Evolutionary conservation across 64 coral and sea anemone genomes (phyloP), one percentile per base, ranked within the genome.

Genomic region (Actinia equina): DNA sequence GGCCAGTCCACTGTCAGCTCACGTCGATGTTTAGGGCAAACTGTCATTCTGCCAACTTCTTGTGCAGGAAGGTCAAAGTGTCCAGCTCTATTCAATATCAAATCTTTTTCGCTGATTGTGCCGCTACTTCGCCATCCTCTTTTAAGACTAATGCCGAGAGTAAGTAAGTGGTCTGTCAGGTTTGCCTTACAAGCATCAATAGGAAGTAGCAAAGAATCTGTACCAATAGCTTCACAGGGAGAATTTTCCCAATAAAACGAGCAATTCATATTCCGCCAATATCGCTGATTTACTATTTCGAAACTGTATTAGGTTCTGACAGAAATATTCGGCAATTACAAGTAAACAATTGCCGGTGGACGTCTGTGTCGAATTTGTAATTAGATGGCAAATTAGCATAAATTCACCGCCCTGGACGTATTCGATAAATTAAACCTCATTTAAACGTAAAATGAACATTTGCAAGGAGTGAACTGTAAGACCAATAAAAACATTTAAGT

Each of bases 61-160:
- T 86, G 77, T 86, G 37, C 52, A 20, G 17, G 59, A 52, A 86
- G 83, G 84, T 86, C 79, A 85, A 91, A 90, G 37, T 84, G 43
- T 77, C 89, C 89, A 17, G 89, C 89, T 84, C 89, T 90, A 54
- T 91, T 91, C 20, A 91, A 85, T 86, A 86, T 91, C 13, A 91
- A 65, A 63, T 91, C 89, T 91, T 64, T 91, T 41, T 91, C 89
- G 26, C 67, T 91, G 69, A 85, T 80, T 25, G 70, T 80, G 55
- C 83, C 76, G 84, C 77, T 77, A 63, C 56, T 84, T 27, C 62
- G 83, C 71, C 83, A 86, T 91, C 83, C 83, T 61, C 83, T 84
- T 78, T 91, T 80, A 15, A 85, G 37, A 91, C 53, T 79, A 76
- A 90, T 86, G 22, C 69, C 89, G 52, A 90, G 84, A 85, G 82